These are phyloP conservation scores for Idris sp. DNA, from an alignment of 1,140 invertebrate genomes.

Conservation along the genomic window DNA sequence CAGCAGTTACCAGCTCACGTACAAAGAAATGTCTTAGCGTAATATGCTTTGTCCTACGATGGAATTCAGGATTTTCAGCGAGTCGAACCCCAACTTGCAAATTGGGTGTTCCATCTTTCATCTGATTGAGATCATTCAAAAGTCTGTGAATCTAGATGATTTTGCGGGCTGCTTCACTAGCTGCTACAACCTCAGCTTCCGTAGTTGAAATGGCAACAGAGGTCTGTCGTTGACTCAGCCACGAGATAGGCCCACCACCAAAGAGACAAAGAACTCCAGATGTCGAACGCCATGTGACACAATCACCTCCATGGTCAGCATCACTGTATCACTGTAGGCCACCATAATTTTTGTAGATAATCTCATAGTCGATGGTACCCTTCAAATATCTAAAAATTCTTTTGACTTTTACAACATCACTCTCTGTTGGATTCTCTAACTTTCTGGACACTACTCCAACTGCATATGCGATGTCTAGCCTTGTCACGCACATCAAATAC, in stretches of 20 bases:
- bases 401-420: constrained; percentile 67
- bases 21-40: constrained; percentile 8
- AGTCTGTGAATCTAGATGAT: constrained; percentile 65
- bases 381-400: constrained; percentile 71
- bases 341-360: constrained; percentile 7
- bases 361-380: constrained; percentile 54
- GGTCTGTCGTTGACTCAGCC: constrained; percentile 73
- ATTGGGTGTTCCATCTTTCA: no score
- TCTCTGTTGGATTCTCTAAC: constrained; percentile 37
- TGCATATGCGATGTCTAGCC: constrained; percentile 69
- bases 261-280: constrained; percentile 68
- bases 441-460: constrained; percentile 7
- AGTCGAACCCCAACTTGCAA: constrained; percentile 71
- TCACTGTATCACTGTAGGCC: constrained; percentile 58
- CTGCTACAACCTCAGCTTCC: constrained; percentile 76
- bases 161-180: constrained; percentile 71
- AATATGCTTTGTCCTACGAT: constrained; percentile 8
- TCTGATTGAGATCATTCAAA: constrained; percentile 17
- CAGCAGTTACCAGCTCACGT: no score
- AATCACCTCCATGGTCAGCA: constrained; percentile 72
- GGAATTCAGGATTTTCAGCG: constrained; percentile 67
- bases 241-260: constrained; percentile 67
- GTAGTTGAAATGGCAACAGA: constrained; percentile 75
- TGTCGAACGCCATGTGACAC: constrained; percentile 66
- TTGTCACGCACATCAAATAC: constrained; percentile 65